Base-by-base conservation (phyloP, 2,113 vertebrate species). In the Grantiella picta region DNA sequence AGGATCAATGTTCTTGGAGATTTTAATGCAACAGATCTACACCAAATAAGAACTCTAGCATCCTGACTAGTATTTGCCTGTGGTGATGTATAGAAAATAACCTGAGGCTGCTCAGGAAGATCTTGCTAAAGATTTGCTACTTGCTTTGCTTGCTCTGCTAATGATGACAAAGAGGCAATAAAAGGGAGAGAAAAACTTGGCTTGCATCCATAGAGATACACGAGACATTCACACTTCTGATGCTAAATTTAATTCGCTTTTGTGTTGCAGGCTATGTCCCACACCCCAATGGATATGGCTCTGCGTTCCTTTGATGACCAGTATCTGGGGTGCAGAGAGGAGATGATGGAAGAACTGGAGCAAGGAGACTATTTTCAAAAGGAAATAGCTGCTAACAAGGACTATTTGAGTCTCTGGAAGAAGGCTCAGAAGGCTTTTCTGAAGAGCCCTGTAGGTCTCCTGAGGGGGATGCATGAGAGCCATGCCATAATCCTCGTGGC, bases 251-350 rank as follows among this genome's bases (percentile, higher is more conserved):
- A 1, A 19, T 49, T 65, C 81, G 38, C 40, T 90, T 77, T 93
- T 92, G 45, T 66, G 40, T 82, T 94, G 49, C 29, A 98, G 97
- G 60, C 57, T 85, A 16, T 45, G 19, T 47, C 54, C 38, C 69
- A 90, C 9, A 38, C 85, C 4, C 24, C 68, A 57, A 95, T 97
- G 75, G 93, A 97, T 82, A 96, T 97, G 92, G 65, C 96, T 50
- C 82, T 87, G 36, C 66, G 87, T 61, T 97, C 97, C 50, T 98
- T 98, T 69, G 97, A 98, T 64, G 97, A 98, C 38, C 97, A 98
- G 54, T 98, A 98, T 50, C 89, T 88, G 44, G 96, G 97, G 5
- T 98, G 97, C 59, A 92, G 92, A 64, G 64, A 96, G 38, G 66
- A 97, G 60, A 40, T 97, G 77, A 92, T 93, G 63, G 82, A 97